Percentiles rank a stretch among this genome's conserved stretches.
phyloP scores from a whole-genome alignment of 2,113 vertebrate genomes.

The Crotalus viridis region DNA sequence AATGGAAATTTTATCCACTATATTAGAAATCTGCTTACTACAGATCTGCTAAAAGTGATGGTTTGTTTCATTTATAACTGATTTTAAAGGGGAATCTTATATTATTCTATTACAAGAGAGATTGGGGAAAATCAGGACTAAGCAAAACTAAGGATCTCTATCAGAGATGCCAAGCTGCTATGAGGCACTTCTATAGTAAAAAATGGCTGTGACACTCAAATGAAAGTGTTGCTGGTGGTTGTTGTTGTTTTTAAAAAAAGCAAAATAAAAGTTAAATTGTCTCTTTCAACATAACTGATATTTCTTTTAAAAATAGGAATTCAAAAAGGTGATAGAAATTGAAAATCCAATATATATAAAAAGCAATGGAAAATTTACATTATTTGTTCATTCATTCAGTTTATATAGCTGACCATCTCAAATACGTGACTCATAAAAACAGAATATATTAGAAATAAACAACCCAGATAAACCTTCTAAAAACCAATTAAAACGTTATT shows the following conservation, averaged over 20 bases:
- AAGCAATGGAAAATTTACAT: neutral
- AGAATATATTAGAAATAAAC: neutral
- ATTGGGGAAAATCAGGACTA: neutral
- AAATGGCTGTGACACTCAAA: neutral
- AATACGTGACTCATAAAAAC: neutral
- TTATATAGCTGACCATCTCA: neutral
- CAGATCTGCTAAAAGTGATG: neutral
- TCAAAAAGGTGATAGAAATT: neutral
- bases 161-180: neutral
- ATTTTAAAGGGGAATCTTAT: neutral
- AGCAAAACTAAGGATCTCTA: neutral
- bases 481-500: neutral
- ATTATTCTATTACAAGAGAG: neutral
- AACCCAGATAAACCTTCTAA: neutral
- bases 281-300: neutral
- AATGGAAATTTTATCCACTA: neutral
- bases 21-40: neutral
- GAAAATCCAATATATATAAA: neutral
- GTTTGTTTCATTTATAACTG: neutral
- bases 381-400: neutral
- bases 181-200: neutral
- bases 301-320: neutral
- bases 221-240: neutral
- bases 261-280: neutral
- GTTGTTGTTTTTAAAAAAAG: neutral